Conservation (phyloP, 64 coral and sea anemone genomes). For the Montipora foliosa region DNA sequence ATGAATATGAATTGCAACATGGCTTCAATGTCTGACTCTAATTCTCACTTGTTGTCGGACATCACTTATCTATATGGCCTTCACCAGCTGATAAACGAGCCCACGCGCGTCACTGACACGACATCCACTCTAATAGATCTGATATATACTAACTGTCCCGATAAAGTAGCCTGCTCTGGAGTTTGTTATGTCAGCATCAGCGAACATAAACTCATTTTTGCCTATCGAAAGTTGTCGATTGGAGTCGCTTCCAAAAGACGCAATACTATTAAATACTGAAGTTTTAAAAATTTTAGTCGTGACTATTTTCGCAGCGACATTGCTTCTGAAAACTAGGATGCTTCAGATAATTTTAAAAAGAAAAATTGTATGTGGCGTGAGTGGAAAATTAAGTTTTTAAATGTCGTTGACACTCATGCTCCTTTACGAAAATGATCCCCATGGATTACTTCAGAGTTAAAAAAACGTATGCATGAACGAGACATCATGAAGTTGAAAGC, state of each 20-base stretch:
- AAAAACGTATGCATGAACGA: too few species aligned
- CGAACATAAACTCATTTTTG: neutral
- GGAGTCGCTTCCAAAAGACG: neutral
- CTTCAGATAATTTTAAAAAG: too few species aligned
- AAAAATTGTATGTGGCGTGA: too few species aligned
- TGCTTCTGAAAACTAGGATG: neutral
- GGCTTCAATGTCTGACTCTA: too few species aligned
- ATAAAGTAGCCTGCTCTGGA: constrained; percentile 15
- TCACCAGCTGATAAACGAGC: neutral
- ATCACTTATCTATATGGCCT: too few species aligned
- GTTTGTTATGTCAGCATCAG: constrained; percentile 5
- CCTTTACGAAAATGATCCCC: too few species aligned
- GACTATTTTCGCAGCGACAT: constrained; percentile 8
- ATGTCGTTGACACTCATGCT: too few species aligned
- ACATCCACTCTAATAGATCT: neutral
- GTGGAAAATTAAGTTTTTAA: too few species aligned
- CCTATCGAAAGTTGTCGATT: constrained; percentile 2
- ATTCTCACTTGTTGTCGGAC: too few species aligned
- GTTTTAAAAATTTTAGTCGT: neutral
- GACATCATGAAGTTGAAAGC: too few species aligned
- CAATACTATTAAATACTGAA: neutral
- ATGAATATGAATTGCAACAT: too few species aligned
- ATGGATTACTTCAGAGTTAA: too few species aligned
- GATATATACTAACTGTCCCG: neutral
- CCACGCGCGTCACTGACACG: neutral